A percentile compares a stretch with the other conserved stretches of the same genome.
phyloP scores from a whole-genome alignment of 2,888 invertebrate species.

The Drosophila demipolita region DNA sequence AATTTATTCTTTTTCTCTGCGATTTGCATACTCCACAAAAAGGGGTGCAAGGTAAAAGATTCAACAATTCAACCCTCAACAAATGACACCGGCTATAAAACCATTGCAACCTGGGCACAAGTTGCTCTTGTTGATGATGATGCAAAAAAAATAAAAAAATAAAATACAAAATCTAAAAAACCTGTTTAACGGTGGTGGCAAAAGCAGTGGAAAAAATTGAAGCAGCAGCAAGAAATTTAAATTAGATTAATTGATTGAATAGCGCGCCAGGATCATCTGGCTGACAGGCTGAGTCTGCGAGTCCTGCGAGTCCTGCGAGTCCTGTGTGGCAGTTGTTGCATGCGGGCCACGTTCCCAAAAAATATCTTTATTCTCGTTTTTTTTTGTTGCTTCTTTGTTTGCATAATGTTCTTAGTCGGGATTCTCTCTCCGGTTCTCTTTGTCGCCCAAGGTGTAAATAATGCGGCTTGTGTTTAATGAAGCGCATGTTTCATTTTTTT shows the following conservation, averaged over 20 bases:
- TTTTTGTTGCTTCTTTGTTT: conserved; percentile 17
- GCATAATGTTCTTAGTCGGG: conserved; percentile 58
- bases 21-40: conserved; percentile 33
- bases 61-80: conserved; percentile 53
- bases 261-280: conserved; percentile 47
- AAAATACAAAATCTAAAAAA: conserved; percentile 57
- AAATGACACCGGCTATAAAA: conserved; percentile 58
- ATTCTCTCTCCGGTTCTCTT: conserved; percentile 3
- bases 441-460: conserved; percentile 80
- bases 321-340: conserved; percentile 65
- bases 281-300: conserved; percentile 41
- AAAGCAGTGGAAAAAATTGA: conserved; percentile 1
- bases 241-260: conserved; percentile 84
- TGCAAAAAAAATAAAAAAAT: conserved; percentile 51
- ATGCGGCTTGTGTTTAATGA: conserved; percentile 82
- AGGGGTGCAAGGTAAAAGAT: conserved; percentile 49
- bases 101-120: conserved; percentile 59
- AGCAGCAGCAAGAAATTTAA: conserved; percentile 69
- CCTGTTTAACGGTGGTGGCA: conserved; percentile 76
- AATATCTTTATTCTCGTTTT: conserved; percentile 7
- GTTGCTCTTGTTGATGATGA: conserved; percentile 46
- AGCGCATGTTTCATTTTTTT: conserved; percentile 58
- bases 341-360: conserved; percentile 61
- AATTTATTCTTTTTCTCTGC: conserved; percentile 17
- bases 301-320: conserved; percentile 38